A percentile compares a stretch with the other conserved stretches of the same genome.
These are phyloP conservation scores for Castor canadensis DNA, from an alignment of 2,113 vertebrate genomes.

Conservation along the genomic window DNA sequence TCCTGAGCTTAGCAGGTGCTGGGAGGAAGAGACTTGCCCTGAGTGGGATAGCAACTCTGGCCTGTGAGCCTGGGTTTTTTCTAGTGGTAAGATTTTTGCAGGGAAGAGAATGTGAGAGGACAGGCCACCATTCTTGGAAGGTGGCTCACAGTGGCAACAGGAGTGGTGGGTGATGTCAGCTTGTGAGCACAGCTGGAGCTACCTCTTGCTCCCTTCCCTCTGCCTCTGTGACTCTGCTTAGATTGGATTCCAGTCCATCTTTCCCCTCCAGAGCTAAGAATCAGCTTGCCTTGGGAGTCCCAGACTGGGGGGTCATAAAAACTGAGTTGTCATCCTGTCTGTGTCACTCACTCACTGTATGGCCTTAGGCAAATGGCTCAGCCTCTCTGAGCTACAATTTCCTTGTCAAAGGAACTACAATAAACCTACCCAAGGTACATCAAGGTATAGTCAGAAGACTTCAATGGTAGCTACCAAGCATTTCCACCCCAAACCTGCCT, in stretches of 20 bases:
- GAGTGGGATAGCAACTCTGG: rapidly evolving
- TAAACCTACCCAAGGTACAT: neutral
- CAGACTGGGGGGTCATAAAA: neutral
- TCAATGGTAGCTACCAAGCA: neutral
- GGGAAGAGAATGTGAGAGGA: neutral
- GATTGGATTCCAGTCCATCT: neutral
- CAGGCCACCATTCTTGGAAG: neutral
- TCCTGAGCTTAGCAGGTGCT: too few relatives aligned
- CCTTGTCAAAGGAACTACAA: neutral
- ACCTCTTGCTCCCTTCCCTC: neutral
- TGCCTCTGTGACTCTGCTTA: neutral
- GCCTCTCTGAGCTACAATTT: neutral
- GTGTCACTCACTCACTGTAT: neutral
- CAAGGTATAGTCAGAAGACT: neutral
- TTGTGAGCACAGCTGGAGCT: neutral
- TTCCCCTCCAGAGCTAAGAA: neutral
- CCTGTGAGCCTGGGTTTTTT: neutral
- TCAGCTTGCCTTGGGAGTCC: neutral
- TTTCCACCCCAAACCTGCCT: neutral
- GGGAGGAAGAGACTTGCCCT: rapidly evolving
- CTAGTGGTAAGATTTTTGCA: neutral
- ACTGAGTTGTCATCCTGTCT: neutral
- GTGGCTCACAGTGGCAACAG: neutral
- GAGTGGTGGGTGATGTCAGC: neutral
- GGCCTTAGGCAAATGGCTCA: neutral